Base-by-base conservation (phyloP, 2,113 vertebrate species). In the Ammospiza nelsoni region DNA sequence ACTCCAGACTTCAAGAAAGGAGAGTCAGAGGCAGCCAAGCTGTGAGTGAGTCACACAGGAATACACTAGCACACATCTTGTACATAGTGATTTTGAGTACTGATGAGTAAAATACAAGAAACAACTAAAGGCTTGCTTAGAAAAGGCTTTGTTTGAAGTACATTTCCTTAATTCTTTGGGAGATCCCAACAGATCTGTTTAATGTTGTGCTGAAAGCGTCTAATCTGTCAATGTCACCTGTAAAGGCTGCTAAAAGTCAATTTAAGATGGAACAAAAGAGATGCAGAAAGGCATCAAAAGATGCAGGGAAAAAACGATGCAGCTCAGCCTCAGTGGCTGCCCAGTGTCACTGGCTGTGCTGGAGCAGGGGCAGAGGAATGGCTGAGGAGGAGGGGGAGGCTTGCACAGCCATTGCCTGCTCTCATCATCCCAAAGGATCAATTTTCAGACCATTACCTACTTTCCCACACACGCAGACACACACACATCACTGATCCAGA, bases 381-480 rank as follows among this genome's bases (percentile, higher is more conserved):
- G 51, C 59, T 72, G 48, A 44, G 86, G 63, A 80, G 87, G 73
- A 75, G 85, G 49, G 43, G 65, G 41, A 75, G 82, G 80, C 22
- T 91, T 91, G 57, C 84, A 84, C 67, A 85, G 22, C 31, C 49
- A 49, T 41, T 65, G 49, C 66, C 73, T 75, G 83, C 73, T 89
- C 80, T 93, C 84, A 69, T 81, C 54, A 62, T 96, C 95, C 93
- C 93, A 86, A 86, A 93, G 95, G 95, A 95, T 92, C 86, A 18
- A 89, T 96, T 96, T 93, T 58, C 93, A 92, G 87, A 37, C 91
- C 91, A 94, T 96, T 96, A 95, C 92, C 88, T 95, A 51, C 83
- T 76, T 95, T 84, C 65, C 79, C 83, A 84, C 92, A 90, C 49
- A 65, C 20, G 52, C 90, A 87, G 67, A 78, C 80, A 72, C 41